A percentile compares a stretch with the other conserved stretches of the same genome.
phyloP scores from a whole-genome alignment of 2,888 invertebrate genomes.

The Latrodectus elegans region DNA sequence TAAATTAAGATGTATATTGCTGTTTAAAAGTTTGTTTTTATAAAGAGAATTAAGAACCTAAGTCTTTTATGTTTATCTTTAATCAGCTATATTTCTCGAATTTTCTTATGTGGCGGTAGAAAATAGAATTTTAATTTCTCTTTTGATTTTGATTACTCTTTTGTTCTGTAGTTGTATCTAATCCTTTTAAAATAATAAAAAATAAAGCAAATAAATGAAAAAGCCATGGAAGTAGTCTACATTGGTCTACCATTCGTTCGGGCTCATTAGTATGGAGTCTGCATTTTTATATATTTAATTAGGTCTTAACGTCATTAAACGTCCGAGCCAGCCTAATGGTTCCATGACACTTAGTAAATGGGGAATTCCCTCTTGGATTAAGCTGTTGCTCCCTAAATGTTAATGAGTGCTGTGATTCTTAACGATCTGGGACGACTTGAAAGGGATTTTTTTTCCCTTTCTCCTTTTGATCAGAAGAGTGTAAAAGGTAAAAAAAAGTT shows the following conservation, averaged over 20 bases:
- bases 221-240: background rate
- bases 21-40: too few species aligned
- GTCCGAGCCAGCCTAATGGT: conserved; percentile 29
- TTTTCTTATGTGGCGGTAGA: too few species aligned
- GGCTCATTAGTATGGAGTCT: conserved; percentile 46
- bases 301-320: conserved; percentile 53
- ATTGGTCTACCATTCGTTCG: conserved; percentile 8
- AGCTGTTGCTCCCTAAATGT: conserved; percentile 40
- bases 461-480: background rate
- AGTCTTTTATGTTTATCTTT: too few species aligned
- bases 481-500: background rate
- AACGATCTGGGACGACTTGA: conserved; percentile 15
- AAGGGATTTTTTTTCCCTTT: background rate
- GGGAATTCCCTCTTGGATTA: background rate
- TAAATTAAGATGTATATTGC: too few species aligned
- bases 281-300: conserved; percentile 53
- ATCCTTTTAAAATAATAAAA: too few species aligned
- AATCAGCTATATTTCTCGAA: too few species aligned
- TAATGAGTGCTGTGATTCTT: conserved; percentile 52
- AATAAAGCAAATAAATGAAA: too few species aligned
- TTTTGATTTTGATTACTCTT: too few species aligned
- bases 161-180: too few species aligned
- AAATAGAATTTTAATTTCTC: too few species aligned
- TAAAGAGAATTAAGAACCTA: too few species aligned
- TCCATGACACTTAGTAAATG: conserved; percentile 22